Evolutionary conservation across 2,113 vertebrate genomes (phyloP).

Genomic region (Zosterops japonicus): DNA sequence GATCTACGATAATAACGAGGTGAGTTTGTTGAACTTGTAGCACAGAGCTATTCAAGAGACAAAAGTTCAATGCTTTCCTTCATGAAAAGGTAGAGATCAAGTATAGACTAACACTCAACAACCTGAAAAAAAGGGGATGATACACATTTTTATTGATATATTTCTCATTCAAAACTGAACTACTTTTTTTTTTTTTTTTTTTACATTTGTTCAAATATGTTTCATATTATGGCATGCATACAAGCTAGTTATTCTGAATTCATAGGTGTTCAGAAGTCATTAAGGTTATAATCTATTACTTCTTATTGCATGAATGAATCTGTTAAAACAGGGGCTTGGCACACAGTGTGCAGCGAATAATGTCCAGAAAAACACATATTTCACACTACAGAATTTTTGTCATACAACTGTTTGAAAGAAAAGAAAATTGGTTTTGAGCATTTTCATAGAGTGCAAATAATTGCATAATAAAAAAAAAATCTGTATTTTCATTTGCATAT

Average conservation of each 20-base stretch:
- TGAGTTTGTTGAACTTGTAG: not conserved
- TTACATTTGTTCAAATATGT: not conserved
- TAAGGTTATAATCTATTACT: not conserved
- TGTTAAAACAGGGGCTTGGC: not conserved
- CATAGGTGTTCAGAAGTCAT: not conserved
- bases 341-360: not conserved
- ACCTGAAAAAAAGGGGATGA: not conserved
- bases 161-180: not conserved
- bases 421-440: not conserved
- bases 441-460: not conserved
- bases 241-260: not conserved
- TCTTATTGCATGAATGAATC: not conserved
- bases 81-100: not conserved
- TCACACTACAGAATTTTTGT: not conserved
- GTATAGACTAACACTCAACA: not conserved
- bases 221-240: not conserved
- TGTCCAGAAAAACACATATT: not conserved
- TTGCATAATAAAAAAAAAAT: not conserved
- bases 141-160: not conserved
- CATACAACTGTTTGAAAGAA: not conserved
- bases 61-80: not conserved
- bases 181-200: not conserved
- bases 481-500: not conserved
- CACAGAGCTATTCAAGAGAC: not conserved
- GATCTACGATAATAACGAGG: fast-evolving